A percentile compares a stretch with the other conserved stretches of the same genome.
These are phyloP conservation scores for Lerema accius DNA, from an alignment of 1,140 invertebrate genomes.

Conservation along the genomic window DNA sequence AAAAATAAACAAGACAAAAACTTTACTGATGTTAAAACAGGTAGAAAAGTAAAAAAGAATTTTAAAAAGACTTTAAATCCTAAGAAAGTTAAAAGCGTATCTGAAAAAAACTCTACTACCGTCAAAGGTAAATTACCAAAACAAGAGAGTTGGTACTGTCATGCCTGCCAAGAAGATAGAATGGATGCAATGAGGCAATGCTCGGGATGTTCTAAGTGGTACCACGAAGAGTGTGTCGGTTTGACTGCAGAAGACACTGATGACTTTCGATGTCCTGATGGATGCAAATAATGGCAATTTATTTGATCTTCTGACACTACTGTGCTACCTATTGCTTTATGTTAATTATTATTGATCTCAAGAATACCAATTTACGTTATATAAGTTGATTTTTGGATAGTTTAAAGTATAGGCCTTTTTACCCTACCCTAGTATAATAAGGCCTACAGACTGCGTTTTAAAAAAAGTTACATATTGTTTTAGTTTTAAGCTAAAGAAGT, in stretches of 20 bases:
- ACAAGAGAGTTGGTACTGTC: slow-evolving; percentile 36
- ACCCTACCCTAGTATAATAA: slow-evolving; percentile 36
- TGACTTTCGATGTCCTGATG: slow-evolving; percentile 37
- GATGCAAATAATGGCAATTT: background rate
- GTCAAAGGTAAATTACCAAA: slow-evolving; percentile 13
- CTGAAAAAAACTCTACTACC: slow-evolving; percentile 31
- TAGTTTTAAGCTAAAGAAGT: slow-evolving; percentile 14
- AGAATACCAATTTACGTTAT: slow-evolving; percentile 35
- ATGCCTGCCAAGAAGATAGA: slow-evolving; percentile 37
- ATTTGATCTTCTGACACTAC: too few species aligned
- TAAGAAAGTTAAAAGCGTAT: slow-evolving; percentile 33
- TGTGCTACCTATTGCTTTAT: too few species aligned
- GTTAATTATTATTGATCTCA: slow-evolving; percentile 34
- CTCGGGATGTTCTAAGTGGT: slow-evolving; percentile 33
- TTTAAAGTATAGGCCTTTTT: slow-evolving; percentile 30
- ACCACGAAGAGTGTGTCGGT: slow-evolving; percentile 40
- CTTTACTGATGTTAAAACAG: slow-evolving; percentile 23
- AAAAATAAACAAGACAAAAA: slow-evolving; percentile 34
- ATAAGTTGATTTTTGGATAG: slow-evolving; percentile 35
- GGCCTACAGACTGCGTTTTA: slow-evolving; percentile 34
- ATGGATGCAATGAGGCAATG: slow-evolving; percentile 38
- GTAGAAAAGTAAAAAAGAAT: slow-evolving; percentile 30
- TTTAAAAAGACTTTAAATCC: slow-evolving; percentile 33
- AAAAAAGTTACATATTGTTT: slow-evolving; percentile 26
- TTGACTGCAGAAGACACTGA: slow-evolving; percentile 36